phyloP scores from a whole-genome alignment of 2,888 invertebrate species.

The Scaeva pyrastri region DNA sequence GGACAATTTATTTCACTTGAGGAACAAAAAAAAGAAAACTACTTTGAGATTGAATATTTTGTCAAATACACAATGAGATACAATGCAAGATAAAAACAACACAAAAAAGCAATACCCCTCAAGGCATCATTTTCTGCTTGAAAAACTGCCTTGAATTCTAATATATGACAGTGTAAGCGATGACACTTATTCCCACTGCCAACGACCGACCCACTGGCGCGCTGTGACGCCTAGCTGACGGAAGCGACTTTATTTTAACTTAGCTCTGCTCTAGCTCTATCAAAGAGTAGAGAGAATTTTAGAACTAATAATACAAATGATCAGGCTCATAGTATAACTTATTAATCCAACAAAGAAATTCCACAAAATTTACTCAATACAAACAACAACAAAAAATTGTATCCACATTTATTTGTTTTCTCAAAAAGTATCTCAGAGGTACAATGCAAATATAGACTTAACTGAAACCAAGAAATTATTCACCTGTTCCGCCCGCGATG shows the following conservation, averaged over 20 bases:
- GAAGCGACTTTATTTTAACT: too few relatives aligned
- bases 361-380: neutral
- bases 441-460: neutral
- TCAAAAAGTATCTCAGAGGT: neutral
- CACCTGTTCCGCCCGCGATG: conserved; percentile 26
- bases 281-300: neutral
- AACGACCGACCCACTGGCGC: too few relatives aligned
- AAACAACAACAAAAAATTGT: neutral
- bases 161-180: neutral
- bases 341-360: conserved; percentile 29
- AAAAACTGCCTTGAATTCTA: conserved; percentile 25
- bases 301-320: neutral
- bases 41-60: neutral
- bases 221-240: too few relatives aligned
- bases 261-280: neutral
- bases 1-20: neutral
- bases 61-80: neutral
- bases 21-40: neutral
- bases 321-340: neutral
- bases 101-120: neutral
- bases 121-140: conserved; percentile 4
- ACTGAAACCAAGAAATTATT: neutral
- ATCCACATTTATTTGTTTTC: neutral
- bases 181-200: conserved; percentile 16
- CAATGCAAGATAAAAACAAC: neutral